A percentile compares a stretch with the other conserved stretches of the same genome.
These are phyloP conservation scores for Chunga burmeisteri DNA, from an alignment of 2,113 vertebrate genomes.

Conservation along the genomic window DNA sequence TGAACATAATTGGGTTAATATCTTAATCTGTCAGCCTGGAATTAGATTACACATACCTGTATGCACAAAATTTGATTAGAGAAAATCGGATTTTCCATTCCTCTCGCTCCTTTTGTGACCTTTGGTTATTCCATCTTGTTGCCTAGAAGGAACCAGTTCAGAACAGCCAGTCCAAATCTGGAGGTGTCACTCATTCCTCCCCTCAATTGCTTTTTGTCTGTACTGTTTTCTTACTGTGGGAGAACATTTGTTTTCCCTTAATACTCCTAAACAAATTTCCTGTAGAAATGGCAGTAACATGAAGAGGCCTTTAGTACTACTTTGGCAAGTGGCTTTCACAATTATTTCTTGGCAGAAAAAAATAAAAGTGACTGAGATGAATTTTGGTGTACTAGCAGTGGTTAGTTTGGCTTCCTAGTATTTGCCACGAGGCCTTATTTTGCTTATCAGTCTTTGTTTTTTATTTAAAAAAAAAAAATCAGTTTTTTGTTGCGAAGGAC, in stretches of 20 bases:
- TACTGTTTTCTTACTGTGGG: not conserved
- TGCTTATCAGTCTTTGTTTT: not conserved
- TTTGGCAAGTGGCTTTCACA: not conserved
- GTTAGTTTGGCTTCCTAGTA: not conserved
- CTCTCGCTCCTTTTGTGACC: not conserved
- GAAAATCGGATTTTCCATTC: constrained; percentile 49
- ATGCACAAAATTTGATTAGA: constrained; percentile 34
- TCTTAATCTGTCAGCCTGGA: constrained; percentile 66
- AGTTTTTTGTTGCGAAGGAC: not conserved
- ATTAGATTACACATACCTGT: constrained; percentile 56
- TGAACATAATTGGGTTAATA: constrained; percentile 68
- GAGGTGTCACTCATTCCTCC: not conserved
- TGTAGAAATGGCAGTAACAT: not conserved
- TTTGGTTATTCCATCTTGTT: not conserved
- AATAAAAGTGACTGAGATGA: not conserved
- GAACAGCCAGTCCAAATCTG: not conserved
- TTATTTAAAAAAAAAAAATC: too few relatives aligned
- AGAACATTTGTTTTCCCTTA: not conserved
- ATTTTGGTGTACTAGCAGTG: not conserved
- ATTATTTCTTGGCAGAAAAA: not conserved
- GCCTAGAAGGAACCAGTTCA: not conserved
- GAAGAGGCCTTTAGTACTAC: not conserved
- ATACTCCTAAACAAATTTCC: not conserved
- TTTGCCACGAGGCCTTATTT: not conserved
- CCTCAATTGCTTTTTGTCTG: not conserved